phyloP scores from a whole-genome alignment of 2,888 invertebrate species.

The Amorpha juglandis region DNA sequence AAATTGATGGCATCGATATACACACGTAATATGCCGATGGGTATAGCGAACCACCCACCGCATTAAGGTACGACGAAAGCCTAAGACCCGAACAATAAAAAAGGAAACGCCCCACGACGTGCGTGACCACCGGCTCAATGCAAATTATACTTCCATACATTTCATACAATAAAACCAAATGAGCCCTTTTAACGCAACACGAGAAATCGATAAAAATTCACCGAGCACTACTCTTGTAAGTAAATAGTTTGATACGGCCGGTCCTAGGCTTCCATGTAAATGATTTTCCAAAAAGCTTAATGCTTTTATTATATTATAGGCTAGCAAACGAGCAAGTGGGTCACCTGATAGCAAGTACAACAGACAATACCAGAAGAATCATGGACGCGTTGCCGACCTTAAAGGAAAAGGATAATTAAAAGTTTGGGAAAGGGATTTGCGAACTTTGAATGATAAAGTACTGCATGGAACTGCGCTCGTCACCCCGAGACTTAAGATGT shows the following conservation, averaged over 20 bases:
- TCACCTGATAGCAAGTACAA: no score
- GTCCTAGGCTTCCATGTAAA: slow-evolving; percentile 2
- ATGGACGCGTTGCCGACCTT: no score
- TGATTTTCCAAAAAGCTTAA: background rate
- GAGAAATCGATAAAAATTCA: slow-evolving; percentile 77
- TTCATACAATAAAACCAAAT: slow-evolving; percentile 82
- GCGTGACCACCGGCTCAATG: slow-evolving; percentile 81
- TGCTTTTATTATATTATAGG: background rate
- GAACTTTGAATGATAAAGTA: no score
- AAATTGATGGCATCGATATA: slow-evolving; percentile 16
- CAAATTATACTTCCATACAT: slow-evolving; percentile 81
- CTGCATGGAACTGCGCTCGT: no score
- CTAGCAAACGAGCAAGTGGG: no score
- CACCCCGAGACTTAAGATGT: no score
- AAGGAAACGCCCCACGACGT: slow-evolving; percentile 67
- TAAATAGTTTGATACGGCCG: slow-evolving; percentile 22
- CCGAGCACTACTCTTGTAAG: slow-evolving; percentile 36
- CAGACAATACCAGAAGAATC: no score
- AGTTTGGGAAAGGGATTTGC: no score
- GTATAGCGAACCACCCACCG: slow-evolving; percentile 49
- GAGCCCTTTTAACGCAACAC: slow-evolving; percentile 82
- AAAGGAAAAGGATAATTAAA: no score
- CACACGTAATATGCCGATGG: slow-evolving; percentile 42
- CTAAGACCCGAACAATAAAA: slow-evolving; percentile 72
- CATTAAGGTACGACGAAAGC: slow-evolving; percentile 69